Evolutionary conservation across 1,140 invertebrate species (phyloP).

Genomic region (Neodiprion pinetum): DNA sequence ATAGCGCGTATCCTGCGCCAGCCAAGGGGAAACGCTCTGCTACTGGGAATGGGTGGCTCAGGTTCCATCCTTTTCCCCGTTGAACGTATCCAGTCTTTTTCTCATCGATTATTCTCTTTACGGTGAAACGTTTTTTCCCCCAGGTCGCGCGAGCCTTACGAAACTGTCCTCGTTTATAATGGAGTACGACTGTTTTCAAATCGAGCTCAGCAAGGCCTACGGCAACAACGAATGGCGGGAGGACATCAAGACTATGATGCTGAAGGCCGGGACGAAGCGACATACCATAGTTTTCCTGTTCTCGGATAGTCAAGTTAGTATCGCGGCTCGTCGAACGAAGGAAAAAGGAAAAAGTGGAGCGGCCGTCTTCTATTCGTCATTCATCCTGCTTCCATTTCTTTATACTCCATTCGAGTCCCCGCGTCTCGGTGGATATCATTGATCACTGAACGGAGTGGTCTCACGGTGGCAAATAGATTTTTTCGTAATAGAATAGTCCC

Average conservation of each 20-base stretch:
- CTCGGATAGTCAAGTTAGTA: conserved; percentile 67
- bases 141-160: conserved; percentile 72
- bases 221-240: conserved; percentile 68
- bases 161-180: conserved; percentile 69
- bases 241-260: conserved; percentile 68
- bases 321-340: too few relatives aligned
- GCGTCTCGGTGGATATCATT: too few relatives aligned
- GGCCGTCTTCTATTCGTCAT: background rate
- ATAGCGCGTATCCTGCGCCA: conserved; percentile 72
- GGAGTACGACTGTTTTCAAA: conserved; percentile 68
- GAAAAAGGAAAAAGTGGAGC: background rate
- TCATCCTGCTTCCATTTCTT: conserved; percentile 3
- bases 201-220: conserved; percentile 61
- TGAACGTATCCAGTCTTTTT: background rate
- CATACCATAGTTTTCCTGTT: conserved; percentile 72
- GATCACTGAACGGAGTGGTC: too few relatives aligned
- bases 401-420: background rate
- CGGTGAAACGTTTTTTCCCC: conserved; percentile 14
- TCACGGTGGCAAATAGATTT: too few relatives aligned
- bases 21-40: conserved; percentile 65
- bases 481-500: too few relatives aligned
- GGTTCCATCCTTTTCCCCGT: conserved; percentile 43
- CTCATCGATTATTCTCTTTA: background rate
- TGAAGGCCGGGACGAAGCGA: conserved; percentile 64
- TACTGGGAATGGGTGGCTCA: conserved; percentile 73